Evolutionary conservation across 2,888 invertebrate species (phyloP), one percentile per base, ranked within the genome.

Genomic region (Drosophila acutilabella): DNA sequence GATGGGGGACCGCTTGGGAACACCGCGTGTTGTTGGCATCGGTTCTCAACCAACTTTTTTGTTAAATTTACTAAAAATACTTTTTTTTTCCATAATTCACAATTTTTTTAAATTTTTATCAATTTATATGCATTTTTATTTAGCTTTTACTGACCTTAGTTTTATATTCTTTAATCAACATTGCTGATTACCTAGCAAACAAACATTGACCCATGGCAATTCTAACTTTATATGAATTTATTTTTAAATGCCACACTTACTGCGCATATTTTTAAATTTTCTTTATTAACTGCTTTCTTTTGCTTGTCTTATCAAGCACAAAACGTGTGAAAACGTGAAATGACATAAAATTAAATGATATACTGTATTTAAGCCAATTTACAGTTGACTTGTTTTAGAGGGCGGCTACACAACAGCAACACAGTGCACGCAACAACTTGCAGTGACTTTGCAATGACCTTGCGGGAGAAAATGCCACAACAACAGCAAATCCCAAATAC

Each of bases 321-420:
- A 72, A 40, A 56, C 54, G 72, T 76, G 72, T 18, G 36, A 56
- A 67, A 56, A 62, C 59, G 54, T 14, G 58, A 48, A 48, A 48
- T 59, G 74, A 76, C 73, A 72, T 76, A 56, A 74, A 74, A 74
- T 76, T 62, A 76, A 74, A 74, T 74, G 74, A 74, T 72, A 57
- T 68, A 61, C 81, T 80, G 64, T 81, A 66, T 78, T 85, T 85
- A 82, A 86, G 86, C 84, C 83, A 83, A 85, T 83, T 88, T 75
- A 78, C 88, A 82, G 83, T 85, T 82, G 83, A 88, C 78, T 88
- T 81, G 80, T 67, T 78, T 53, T 52, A 13, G 36, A 14, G 69
- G 61, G 75, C 62, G 47, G 10, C 50, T 62, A 50, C 18, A 70
- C 18, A 70, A 57, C 58, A 42, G 45, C 56, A 48, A 23, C 23